These are phyloP conservation scores for Xestia rhomboidea DNA, from an alignment of 2,888 invertebrate genomes.

Conservation along the genomic window DNA sequence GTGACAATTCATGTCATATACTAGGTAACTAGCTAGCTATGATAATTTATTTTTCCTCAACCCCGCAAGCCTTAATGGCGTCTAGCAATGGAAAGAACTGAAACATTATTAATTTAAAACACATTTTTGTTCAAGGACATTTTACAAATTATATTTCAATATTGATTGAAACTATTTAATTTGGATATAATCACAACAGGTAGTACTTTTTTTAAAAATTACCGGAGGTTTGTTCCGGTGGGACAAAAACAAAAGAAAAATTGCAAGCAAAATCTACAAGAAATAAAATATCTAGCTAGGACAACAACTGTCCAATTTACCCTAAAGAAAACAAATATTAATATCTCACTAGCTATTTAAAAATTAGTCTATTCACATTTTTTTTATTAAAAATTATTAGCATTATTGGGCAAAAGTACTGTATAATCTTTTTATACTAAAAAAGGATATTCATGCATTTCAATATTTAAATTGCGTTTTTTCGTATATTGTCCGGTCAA, in stretches of 20 bases:
- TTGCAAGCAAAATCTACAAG: slow-evolving; percentile 37
- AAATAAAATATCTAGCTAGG: slow-evolving; percentile 4
- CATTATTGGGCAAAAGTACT: slow-evolving; percentile 25
- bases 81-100: not conserved
- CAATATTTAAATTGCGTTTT: slow-evolving; percentile 3
- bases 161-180: slow-evolving; percentile 20
- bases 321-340: slow-evolving; percentile 27
- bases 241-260: slow-evolving; percentile 25
- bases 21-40: too few species aligned
- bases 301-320: slow-evolving; percentile 15
- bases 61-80: slow-evolving; percentile 14
- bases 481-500: slow-evolving; percentile 21
- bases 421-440: slow-evolving; percentile 16
- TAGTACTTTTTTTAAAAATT: slow-evolving; percentile 27
- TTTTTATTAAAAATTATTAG: slow-evolving; percentile 1
- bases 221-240: slow-evolving; percentile 47
- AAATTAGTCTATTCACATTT: slow-evolving; percentile 41
- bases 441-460: slow-evolving; percentile 23
- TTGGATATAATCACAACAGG: slow-evolving; percentile 29
- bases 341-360: slow-evolving; percentile 32
- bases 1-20: too few species aligned
- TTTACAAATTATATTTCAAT: slow-evolving; percentile 2
- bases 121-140: not conserved
- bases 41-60: not conserved
- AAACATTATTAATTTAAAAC: not conserved